These are phyloP conservation scores for Sebastiscus albofasciatus DNA, from an alignment of 2,797 vertebrate genomes.

Conservation along the genomic window DNA sequence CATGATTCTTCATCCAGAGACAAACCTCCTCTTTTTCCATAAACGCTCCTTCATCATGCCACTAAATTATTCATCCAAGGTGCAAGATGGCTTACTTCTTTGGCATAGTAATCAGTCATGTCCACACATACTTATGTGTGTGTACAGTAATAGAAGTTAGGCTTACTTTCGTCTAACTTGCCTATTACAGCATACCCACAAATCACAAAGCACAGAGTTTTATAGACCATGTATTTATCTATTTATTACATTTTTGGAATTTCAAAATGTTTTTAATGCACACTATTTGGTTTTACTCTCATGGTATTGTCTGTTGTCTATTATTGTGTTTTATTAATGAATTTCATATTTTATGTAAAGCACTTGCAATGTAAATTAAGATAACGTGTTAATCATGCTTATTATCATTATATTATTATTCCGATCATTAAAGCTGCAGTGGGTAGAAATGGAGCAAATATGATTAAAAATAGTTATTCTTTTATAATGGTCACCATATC, in stretches of 20 bases:
- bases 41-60: slow-evolving; percentile 6
- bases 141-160: neutral
- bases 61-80: slow-evolving; percentile 44
- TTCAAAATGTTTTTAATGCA: neutral
- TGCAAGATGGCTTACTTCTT: slow-evolving; percentile 15
- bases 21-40: slow-evolving; percentile 6
- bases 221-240: neutral
- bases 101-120: slow-evolving; percentile 10
- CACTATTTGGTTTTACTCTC: neutral
- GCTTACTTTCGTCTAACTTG: neutral
- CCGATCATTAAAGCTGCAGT: neutral
- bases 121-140: neutral
- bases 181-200: neutral
- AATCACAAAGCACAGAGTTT: neutral
- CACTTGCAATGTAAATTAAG: neutral
- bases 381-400: neutral
- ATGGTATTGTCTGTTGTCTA: neutral
- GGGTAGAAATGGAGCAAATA: no score
- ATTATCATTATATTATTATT: neutral
- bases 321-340: neutral
- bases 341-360: neutral
- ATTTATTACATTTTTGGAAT: neutral
- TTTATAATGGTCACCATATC: no score
- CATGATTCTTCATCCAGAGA: slow-evolving; percentile 13
- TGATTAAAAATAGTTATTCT: no score